Conservation (phyloP, 2,888 invertebrate species). For the Ernsta delagoae region DNA sequence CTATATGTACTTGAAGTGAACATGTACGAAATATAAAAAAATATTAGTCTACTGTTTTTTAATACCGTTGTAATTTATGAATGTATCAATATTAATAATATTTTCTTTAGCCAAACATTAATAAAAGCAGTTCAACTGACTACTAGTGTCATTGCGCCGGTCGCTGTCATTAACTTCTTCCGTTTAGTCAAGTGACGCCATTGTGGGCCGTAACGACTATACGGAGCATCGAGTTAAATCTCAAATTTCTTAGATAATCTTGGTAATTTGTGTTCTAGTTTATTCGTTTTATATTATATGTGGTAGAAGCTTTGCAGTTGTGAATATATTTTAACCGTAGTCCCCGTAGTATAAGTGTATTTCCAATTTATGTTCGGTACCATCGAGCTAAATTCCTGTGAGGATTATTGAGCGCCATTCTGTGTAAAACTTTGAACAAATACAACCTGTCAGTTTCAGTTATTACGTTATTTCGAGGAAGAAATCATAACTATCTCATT, state of each 20-base stretch:
- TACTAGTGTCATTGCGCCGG: slow-evolving; percentile 59
- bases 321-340: slow-evolving; percentile 74
- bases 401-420: slow-evolving; percentile 88
- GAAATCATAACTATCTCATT: background rate
- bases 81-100: background rate
- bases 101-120: background rate
- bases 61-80: background rate
- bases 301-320: slow-evolving; percentile 67
- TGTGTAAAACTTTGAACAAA: slow-evolving; percentile 67
- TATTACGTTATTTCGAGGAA: slow-evolving; percentile 1
- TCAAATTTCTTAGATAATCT: slow-evolving; percentile 88
- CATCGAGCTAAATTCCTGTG: slow-evolving; percentile 88
- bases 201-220: slow-evolving; percentile 93
- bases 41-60: background rate
- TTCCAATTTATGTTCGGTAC: slow-evolving; percentile 83
- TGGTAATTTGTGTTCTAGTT: slow-evolving; percentile 70
- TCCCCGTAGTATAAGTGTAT: slow-evolving; percentile 71
- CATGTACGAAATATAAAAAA: background rate
- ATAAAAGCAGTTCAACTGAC: slow-evolving; percentile 46
- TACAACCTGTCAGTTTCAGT: slow-evolving; percentile 49
- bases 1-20: too few relatives aligned
- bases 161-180: slow-evolving; percentile 59
- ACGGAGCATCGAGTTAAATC: slow-evolving; percentile 87
- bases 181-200: slow-evolving; percentile 89
- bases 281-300: slow-evolving; percentile 69